These are phyloP conservation scores for Amphimallon solstitiale DNA, from an alignment of 2,888 invertebrate genomes.

Conservation along the genomic window DNA sequence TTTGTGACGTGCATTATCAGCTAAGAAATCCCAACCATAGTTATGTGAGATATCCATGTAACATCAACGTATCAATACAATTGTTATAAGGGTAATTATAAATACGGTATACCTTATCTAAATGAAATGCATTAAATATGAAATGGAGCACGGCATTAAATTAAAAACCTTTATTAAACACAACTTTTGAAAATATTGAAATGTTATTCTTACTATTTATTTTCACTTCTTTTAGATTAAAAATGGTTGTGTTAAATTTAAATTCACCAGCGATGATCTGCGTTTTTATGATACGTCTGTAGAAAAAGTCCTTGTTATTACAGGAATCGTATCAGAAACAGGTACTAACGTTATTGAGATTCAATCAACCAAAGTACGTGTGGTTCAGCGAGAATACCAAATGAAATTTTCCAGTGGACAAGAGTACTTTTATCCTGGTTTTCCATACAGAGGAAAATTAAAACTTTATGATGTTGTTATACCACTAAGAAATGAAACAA, in stretches of 20 bases:
- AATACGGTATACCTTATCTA: too few relatives aligned
- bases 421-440: conserved; percentile 74
- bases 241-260: conserved; percentile 57
- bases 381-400: conserved; percentile 68
- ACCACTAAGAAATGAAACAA: conserved; percentile 47
- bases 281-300: not conserved
- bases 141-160: too few relatives aligned
- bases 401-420: conserved; percentile 70
- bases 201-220: too few relatives aligned
- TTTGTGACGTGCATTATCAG: too few relatives aligned
- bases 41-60: too few relatives aligned
- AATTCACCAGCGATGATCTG: conserved; percentile 50
- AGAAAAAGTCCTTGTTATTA: conserved; percentile 35
- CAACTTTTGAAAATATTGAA: too few relatives aligned
- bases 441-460: conserved; percentile 74
- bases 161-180: too few relatives aligned
- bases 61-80: too few relatives aligned
- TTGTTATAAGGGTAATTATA: too few relatives aligned
- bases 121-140: too few relatives aligned
- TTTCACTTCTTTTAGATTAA: conserved; percentile 49
- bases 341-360: conserved; percentile 74
- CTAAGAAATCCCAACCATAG: too few relatives aligned
- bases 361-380: conserved; percentile 69
- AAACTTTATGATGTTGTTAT: conserved; percentile 40
- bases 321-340: conserved; percentile 67